Conservation (phyloP, 2,888 invertebrate species). For the Hypena proboscidalis region DNA sequence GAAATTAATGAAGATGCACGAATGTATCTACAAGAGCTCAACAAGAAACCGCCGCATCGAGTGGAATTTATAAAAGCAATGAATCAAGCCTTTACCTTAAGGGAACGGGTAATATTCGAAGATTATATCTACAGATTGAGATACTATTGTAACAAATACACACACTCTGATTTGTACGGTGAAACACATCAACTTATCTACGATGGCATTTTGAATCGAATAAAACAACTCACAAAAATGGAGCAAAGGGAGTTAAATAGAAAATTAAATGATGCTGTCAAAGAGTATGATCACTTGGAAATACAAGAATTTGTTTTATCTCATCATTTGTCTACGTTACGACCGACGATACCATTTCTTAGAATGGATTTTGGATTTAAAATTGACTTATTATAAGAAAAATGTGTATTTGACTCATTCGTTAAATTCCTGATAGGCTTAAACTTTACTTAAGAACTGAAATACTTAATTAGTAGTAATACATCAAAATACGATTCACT, state of each 20-base stretch:
- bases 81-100: slow-evolving; percentile 53
- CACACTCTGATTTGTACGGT: slow-evolving; percentile 21
- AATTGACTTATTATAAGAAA: too few relatives aligned
- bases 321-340: too few relatives aligned
- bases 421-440: too few relatives aligned
- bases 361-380: too few relatives aligned
- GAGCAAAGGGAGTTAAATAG: slow-evolving; percentile 40
- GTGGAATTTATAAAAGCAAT: slow-evolving; percentile 56
- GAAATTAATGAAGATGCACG: slow-evolving; percentile 48
- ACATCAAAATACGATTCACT: too few relatives aligned
- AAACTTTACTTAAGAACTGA: too few relatives aligned
- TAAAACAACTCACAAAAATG: slow-evolving; percentile 29
- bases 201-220: slow-evolving; percentile 36
- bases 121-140: slow-evolving; percentile 55
- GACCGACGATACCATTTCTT: too few relatives aligned
- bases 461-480: too few relatives aligned
- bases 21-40: slow-evolving; percentile 41
- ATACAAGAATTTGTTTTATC: too few relatives aligned
- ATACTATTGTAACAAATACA: slow-evolving; percentile 38
- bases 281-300: slow-evolving; percentile 51
- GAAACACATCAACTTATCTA: slow-evolving; percentile 42
- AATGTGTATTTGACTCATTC: too few relatives aligned
- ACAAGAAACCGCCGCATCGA: slow-evolving; percentile 26
- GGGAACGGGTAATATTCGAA: slow-evolving; percentile 51
- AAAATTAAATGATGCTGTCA: slow-evolving; percentile 50